Conservation (phyloP, 2,888 invertebrate species). For the Poecilus cupreus region DNA sequence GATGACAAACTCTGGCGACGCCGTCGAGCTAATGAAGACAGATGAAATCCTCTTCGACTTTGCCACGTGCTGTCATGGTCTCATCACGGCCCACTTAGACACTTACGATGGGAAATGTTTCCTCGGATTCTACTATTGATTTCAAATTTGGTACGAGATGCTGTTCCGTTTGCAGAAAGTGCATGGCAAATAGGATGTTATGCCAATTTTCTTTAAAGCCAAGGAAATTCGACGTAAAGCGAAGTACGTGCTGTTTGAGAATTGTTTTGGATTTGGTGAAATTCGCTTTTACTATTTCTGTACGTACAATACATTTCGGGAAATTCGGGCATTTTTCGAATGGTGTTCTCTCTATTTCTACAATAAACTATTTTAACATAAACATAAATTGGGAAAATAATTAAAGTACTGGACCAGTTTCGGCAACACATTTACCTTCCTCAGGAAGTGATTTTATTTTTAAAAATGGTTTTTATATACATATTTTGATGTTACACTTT, state of each 20-base stretch:
- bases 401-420: too few species aligned
- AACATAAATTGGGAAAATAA: too few species aligned
- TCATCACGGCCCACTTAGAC: neutral
- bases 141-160: neutral
- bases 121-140: conserved; percentile 4
- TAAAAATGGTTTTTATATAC: too few species aligned
- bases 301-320: neutral
- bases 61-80: conserved; percentile 29
- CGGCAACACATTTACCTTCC: too few species aligned
- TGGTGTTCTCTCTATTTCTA: too few species aligned
- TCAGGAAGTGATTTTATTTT: too few species aligned
- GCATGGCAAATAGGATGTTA: conserved; percentile 30
- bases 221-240: conserved; percentile 1
- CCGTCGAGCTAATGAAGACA: conserved; percentile 59
- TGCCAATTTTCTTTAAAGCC: conserved; percentile 10
- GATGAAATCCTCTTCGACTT: conserved; percentile 58
- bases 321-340: too few species aligned
- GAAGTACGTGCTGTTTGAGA: neutral
- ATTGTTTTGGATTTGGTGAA: neutral
- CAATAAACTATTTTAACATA: too few species aligned
- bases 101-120: conserved; percentile 13
- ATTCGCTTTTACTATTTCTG: neutral
- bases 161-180: conserved; percentile 8
- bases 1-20: conserved; percentile 5
- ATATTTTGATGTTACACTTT: too few species aligned